phyloP scores from a whole-genome alignment of 2,888 invertebrate genomes.

The Philonicus albiceps region DNA sequence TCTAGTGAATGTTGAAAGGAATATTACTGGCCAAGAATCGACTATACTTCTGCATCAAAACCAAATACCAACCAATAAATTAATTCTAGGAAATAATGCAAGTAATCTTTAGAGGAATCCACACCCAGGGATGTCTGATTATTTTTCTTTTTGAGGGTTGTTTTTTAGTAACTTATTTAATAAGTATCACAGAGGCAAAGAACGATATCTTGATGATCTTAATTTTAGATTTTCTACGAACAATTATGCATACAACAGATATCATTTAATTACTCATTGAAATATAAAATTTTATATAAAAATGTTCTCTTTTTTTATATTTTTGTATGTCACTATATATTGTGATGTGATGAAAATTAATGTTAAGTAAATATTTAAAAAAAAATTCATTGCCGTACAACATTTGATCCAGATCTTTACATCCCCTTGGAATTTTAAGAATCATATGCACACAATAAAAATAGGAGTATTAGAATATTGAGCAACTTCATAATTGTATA shows the following conservation, averaged over 20 bases:
- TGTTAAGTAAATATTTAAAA: neutral
- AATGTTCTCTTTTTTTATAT: no score
- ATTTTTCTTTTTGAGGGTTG: neutral
- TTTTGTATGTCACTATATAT: neutral
- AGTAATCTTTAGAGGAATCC: neutral
- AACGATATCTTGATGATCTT: neutral
- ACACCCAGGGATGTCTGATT: neutral
- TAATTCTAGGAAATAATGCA: neutral
- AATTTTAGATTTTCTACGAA: neutral
- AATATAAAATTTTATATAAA: neutral
- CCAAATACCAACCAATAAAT: neutral
- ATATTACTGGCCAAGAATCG: no score
- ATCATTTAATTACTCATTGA: neutral
- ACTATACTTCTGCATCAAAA: no score
- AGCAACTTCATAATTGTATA: neutral
- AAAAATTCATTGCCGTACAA: neutral
- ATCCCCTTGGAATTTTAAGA: neutral
- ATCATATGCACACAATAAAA: neutral
- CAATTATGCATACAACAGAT: neutral
- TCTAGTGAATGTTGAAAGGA: neutral
- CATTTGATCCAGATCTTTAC: neutral
- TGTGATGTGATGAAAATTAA: neutral
- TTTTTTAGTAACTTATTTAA: neutral
- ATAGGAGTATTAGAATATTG: neutral
- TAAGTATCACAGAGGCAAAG: neutral